phyloP scores from a whole-genome alignment of 2,888 invertebrate genomes.

The Lysandra bellargus region DNA sequence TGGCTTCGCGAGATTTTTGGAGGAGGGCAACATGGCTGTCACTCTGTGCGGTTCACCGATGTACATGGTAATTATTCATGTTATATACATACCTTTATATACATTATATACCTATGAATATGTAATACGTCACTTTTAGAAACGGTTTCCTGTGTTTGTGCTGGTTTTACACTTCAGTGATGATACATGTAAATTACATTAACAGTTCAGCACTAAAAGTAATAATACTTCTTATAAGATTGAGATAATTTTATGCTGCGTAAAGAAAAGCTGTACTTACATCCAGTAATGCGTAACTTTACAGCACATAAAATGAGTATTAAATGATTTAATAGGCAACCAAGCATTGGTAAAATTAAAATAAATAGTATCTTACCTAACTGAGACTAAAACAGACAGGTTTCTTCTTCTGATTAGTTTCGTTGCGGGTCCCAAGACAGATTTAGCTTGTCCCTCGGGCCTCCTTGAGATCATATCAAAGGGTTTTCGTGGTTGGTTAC shows the following conservation, averaged over 20 bases:
- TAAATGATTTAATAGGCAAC: not conserved
- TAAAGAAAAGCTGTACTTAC: not conserved
- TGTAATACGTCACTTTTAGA: not conserved
- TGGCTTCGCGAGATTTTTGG: conserved; percentile 98
- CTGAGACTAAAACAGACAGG: not conserved
- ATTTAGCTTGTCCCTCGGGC: not conserved
- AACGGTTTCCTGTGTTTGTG: conserved; percentile 29
- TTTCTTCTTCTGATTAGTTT: not conserved
- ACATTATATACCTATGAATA: not conserved
- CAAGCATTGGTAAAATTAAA: not conserved
- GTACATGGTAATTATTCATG: conserved; percentile 92
- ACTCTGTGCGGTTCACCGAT: conserved; percentile 99
- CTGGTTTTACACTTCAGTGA: conserved; percentile 17
- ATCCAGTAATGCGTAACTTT: not conserved
- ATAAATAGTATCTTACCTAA: not conserved
- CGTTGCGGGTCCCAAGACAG: not conserved
- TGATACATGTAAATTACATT: conserved; percentile 28
- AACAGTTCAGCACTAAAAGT: not conserved
- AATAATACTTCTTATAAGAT: not conserved
- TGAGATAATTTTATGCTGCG: not conserved
- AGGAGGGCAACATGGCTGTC: conserved; percentile 99
- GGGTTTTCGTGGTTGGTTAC: no score
- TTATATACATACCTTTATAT: conserved; percentile 25
- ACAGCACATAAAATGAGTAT: not conserved
- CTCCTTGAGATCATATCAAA: no score